Base-by-base conservation (phyloP, 1,140 invertebrate species). In the Mesaphorura yosii region DNA sequence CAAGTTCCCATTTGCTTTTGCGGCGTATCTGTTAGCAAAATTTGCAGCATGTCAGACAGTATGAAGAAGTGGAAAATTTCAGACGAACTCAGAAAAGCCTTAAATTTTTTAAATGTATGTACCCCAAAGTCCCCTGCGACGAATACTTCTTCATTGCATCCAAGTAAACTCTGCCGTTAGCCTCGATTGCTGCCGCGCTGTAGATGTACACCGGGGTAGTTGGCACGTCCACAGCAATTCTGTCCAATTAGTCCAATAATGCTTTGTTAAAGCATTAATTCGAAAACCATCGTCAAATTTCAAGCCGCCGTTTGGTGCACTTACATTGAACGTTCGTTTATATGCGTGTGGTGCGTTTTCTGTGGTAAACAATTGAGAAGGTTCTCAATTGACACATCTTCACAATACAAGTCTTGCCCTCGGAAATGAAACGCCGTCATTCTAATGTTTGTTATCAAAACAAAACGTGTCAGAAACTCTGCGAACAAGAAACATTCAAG, bases 1-100 rank as follows among this genome's bases (percentile, higher is more conserved):
- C 15, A 66, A 58, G 48, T 70, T 70, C 29, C 57, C 55, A 57
- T 72, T 72, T 10, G 65, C 66, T 50, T 72, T 72, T 31, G 69
- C 47, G 1, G 70, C 64, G 44, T 66, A 72, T 19, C 62, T 58
- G 20, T 41, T 26, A 25, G 37, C 19, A 17, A 37, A 23, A 44
- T 4, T 6, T 22, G 4, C 25, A 37, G 17, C 23, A 3, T 28
- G 31, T 44, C 3, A 3, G 10, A 22, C 40, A 4, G 1, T 12
- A 39, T 27, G 12, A 3, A 54, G 1, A 6, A 26, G 1, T 19
- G 14, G 20, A 25, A 17, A 2, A n/a, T 22, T 31, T n/a, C 17
- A 3, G 17, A 20, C 4, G 44, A 46, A 12, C 17, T 46, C 17
- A 17, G 10, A 46, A 6, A 46, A 46, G 10, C 20, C 6, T 7